A percentile compares a stretch with the other conserved stretches of the same genome.
These are phyloP conservation scores for Crax fasciolata DNA, from an alignment of 2,797 vertebrate genomes.

Conservation along the genomic window DNA sequence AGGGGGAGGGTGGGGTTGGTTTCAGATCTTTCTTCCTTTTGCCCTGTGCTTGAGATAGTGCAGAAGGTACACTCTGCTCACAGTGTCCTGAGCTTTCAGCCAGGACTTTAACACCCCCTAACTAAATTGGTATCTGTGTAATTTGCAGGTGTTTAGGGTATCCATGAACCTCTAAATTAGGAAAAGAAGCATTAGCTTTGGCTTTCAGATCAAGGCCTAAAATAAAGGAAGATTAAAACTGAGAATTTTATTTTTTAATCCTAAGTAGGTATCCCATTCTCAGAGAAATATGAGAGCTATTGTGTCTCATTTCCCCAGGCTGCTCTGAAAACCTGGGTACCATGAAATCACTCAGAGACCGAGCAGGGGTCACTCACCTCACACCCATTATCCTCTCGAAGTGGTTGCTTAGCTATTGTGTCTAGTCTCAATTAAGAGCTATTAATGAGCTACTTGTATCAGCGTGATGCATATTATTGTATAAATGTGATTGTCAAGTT, in stretches of 20 bases:
- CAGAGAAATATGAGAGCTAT: neutral
- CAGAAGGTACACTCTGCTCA: neutral
- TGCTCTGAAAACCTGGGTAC: conserved; percentile 38
- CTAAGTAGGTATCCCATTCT: neutral
- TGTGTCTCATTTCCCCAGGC: conserved; percentile 46
- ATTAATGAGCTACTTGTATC: conserved; percentile 63
- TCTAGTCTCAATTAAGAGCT: conserved; percentile 55
- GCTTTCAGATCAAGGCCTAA: neutral
- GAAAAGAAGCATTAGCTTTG: neutral
- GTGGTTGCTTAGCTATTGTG: conserved; percentile 32
- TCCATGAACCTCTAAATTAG: neutral
- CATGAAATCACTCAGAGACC: conserved; percentile 20
- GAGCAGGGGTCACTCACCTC: conserved; percentile 50
- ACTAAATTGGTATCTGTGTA: neutral
- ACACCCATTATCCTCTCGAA: conserved; percentile 40
- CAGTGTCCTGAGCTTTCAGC: neutral
- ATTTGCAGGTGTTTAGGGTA: neutral
- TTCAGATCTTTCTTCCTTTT: neutral
- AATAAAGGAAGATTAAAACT: neutral
- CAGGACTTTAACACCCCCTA: neutral
- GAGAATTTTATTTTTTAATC: neutral
- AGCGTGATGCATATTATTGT: neutral
- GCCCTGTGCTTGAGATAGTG: neutral
- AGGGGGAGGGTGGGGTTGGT: fast-evolving
- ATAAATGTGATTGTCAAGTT: conserved; percentile 33